A percentile compares a stretch with the other conserved stretches of the same genome.
phyloP scores from a whole-genome alignment of 2,888 invertebrate genomes.

The Limenitis camilla region DNA sequence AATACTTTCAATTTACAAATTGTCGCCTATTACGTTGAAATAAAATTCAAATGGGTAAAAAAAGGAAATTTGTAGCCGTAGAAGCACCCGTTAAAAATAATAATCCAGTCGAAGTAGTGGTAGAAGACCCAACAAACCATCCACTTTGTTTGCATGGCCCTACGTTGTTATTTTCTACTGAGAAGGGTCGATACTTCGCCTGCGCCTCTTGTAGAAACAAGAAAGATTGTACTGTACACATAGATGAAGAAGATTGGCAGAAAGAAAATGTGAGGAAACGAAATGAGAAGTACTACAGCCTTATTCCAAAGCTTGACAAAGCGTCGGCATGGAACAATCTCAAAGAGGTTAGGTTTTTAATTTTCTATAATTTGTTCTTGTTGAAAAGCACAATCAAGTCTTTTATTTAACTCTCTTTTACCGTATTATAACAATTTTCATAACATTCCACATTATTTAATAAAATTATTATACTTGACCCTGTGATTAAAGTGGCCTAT shows the following conservation, averaged over 20 bases:
- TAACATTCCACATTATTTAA: too few species aligned
- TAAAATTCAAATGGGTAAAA: conserved; percentile 45
- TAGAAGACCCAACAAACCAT: conserved; percentile 75
- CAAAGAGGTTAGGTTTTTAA: conserved; percentile 52
- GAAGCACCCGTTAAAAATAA: conserved; percentile 32
- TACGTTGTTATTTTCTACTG: conserved; percentile 79
- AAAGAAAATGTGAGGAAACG: conserved; percentile 61
- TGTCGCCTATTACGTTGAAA: background rate
- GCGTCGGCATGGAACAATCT: conserved; percentile 65
- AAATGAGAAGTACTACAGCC: conserved; percentile 59
- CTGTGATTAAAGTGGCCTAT: too few species aligned
- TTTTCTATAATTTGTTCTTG: background rate
- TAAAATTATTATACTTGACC: too few species aligned
- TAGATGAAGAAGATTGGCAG: conserved; percentile 72
- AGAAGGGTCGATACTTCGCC: conserved; percentile 79
- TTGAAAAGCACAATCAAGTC: too few species aligned
- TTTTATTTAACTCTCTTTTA: too few species aligned
- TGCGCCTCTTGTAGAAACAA: conserved; percentile 90
- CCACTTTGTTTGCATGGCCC: conserved; percentile 86
- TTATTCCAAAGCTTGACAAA: conserved; percentile 70
- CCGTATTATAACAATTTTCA: too few species aligned
- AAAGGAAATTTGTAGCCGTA: conserved; percentile 44
- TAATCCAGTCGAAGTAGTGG: conserved; percentile 66
- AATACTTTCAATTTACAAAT: too few species aligned
- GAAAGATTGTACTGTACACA: conserved; percentile 83